Percentiles rank a stretch among this genome's conserved stretches.
These are phyloP conservation scores for Echeneis naucrates DNA, from an alignment of 2,797 vertebrate species.

Conservation along the genomic window DNA sequence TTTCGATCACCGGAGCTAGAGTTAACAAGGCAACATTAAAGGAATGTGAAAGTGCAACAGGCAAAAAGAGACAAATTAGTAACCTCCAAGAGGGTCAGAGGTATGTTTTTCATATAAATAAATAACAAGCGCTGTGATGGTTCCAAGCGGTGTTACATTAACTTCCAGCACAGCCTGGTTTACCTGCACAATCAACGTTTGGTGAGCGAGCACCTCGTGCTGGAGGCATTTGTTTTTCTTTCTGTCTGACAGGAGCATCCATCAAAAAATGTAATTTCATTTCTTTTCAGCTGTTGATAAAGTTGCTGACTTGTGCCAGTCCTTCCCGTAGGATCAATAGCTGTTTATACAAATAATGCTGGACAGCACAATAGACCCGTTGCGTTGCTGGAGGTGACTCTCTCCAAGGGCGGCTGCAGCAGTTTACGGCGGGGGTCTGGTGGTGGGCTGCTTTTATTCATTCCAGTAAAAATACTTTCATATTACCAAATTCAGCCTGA, in stretches of 20 bases:
- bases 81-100: slow-evolving; percentile 64
- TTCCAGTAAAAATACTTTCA: slow-evolving; percentile 25
- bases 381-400: slow-evolving; percentile 74
- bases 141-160: slow-evolving; percentile 50
- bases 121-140: slow-evolving; percentile 42
- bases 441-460: slow-evolving; percentile 29
- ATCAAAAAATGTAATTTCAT: slow-evolving; percentile 86
- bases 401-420: slow-evolving; percentile 67
- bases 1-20: slow-evolving; percentile 71
- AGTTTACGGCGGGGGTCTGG: slow-evolving; percentile 35
- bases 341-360: slow-evolving; percentile 82
- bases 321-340: slow-evolving; percentile 83
- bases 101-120: slow-evolving; percentile 58
- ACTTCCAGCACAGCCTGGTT: slow-evolving; percentile 47
- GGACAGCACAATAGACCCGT: slow-evolving; percentile 60
- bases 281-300: slow-evolving; percentile 83
- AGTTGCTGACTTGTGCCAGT: slow-evolving; percentile 86
- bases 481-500: slow-evolving; percentile 61
- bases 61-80: slow-evolving; percentile 72
- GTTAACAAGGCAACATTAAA: slow-evolving; percentile 82
- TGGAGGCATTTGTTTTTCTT: slow-evolving; percentile 78
- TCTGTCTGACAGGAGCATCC: slow-evolving; percentile 83
- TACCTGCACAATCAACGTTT: slow-evolving; percentile 54
- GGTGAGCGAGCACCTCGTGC: slow-evolving; percentile 49
- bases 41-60: slow-evolving; percentile 69